phyloP scores from a whole-genome alignment of 2,888 invertebrate genomes.

The Hetaerina titia region DNA sequence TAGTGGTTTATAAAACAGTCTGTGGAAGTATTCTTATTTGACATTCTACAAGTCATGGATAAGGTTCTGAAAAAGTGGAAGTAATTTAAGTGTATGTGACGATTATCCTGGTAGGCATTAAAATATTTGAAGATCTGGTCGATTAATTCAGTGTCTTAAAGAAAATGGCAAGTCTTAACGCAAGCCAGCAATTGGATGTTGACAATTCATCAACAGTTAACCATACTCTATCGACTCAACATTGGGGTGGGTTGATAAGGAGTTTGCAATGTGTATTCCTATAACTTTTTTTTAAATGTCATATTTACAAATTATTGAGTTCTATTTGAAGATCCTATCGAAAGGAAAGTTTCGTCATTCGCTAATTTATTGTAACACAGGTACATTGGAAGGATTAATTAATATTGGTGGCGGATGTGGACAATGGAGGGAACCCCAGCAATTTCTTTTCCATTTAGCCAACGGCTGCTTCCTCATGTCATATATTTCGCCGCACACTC shows the following conservation, averaged over 20 bases:
- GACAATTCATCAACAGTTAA: not conserved
- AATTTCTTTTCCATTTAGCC: conserved; percentile 86
- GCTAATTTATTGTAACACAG: not conserved
- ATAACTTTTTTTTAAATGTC: not conserved
- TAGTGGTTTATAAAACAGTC: too few species aligned
- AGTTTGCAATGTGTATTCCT: too few species aligned
- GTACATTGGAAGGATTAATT: conserved; percentile 13
- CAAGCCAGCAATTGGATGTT: not conserved
- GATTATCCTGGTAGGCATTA: not conserved
- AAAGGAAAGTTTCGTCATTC: not conserved
- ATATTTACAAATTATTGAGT: too few species aligned
- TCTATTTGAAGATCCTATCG: too few species aligned
- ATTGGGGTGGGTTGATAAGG: conserved; percentile 27
- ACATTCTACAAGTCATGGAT: not conserved
- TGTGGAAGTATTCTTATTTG: too few species aligned
- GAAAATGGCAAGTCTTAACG: not conserved
- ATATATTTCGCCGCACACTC: conserved; percentile 88
- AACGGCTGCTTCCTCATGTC: conserved; percentile 89
- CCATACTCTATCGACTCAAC: not conserved
- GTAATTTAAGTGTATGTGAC: not conserved
- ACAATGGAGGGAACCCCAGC: conserved; percentile 87
- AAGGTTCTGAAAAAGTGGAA: not conserved
- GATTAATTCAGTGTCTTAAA: not conserved
- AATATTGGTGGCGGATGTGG: conserved; percentile 79
- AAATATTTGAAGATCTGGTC: not conserved